Conservation (phyloP, 2,888 invertebrate genomes). For the Tachina grossa region DNA sequence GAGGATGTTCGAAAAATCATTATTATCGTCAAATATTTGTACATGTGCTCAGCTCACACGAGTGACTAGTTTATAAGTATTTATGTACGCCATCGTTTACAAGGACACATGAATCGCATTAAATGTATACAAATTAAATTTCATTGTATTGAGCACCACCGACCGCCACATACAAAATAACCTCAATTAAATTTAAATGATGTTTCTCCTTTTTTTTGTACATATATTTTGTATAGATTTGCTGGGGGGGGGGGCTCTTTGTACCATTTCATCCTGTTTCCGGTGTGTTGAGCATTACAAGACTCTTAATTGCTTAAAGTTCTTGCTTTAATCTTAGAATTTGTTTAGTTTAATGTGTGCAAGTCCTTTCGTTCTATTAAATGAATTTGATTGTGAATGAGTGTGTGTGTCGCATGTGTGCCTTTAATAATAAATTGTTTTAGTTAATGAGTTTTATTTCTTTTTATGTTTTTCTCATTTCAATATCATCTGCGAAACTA, state of each 20-base stretch:
- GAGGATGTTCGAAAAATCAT: background rate
- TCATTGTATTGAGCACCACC: slow-evolving; percentile 22
- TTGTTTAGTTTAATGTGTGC: background rate
- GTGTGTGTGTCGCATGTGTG: slow-evolving; percentile 15
- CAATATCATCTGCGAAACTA: slow-evolving; percentile 48
- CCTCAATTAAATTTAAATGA: slow-evolving; percentile 64
- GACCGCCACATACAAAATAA: background rate
- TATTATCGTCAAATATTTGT: background rate
- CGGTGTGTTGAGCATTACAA: slow-evolving; percentile 33
- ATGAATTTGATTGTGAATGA: no score
- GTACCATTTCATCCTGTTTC: background rate
- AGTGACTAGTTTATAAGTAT: no score
- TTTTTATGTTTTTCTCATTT: slow-evolving; percentile 43
- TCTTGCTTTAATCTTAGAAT: slow-evolving; percentile 14
- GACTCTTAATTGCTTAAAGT: slow-evolving; percentile 33
- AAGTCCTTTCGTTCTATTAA: slow-evolving; percentile 10
- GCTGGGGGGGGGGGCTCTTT: background rate
- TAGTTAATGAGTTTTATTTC: slow-evolving; percentile 65
- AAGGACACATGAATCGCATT: slow-evolving; percentile 33
- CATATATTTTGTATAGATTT: background rate
- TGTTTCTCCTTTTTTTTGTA: background rate
- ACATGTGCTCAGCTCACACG: no score
- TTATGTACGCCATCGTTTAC: background rate
- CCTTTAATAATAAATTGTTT: slow-evolving; percentile 64
- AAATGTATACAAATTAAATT: slow-evolving; percentile 30